phyloP scores from a whole-genome alignment of 2,113 vertebrate genomes.

The Ammodytes dubius region DNA sequence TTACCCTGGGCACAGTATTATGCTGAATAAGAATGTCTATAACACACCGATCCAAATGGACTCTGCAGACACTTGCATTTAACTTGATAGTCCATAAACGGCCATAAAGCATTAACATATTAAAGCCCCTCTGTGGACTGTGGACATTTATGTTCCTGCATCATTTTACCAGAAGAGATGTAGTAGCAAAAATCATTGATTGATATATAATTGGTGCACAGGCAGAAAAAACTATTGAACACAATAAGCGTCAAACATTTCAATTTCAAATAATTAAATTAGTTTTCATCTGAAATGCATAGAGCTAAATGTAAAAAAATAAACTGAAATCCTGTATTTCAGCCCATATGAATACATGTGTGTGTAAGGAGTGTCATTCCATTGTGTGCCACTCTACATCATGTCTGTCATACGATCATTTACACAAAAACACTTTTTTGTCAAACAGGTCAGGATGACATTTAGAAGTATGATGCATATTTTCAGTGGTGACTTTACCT shows the following conservation, averaged over 20 bases:
- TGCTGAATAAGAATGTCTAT: conserved; percentile 42
- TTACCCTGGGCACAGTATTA: conserved; percentile 30
- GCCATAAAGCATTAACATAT: conserved; percentile 21
- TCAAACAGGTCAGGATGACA: not conserved
- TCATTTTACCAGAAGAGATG: conserved; percentile 16
- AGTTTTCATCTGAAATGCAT: not conserved
- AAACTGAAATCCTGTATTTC: not conserved
- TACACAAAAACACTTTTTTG: not conserved
- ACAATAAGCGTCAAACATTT: not conserved
- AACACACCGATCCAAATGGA: conserved; percentile 33
- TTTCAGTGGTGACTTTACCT: not conserved
- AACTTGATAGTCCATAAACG: conserved; percentile 50
- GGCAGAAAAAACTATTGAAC: not conserved
- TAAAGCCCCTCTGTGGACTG: conserved; percentile 5
- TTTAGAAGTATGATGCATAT: not conserved
- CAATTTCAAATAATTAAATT: no score
- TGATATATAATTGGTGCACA: conserved; percentile 8
- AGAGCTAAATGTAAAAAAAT: not conserved
- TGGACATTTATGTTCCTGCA: conserved; percentile 21
- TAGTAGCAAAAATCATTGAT: not conserved
- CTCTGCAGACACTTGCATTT: conserved; percentile 40
- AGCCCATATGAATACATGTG: not conserved
- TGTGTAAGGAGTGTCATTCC: not conserved
- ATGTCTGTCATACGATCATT: not conserved
- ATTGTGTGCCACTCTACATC: not conserved